Evolutionary conservation across 2,888 invertebrate species (phyloP), one percentile per base, ranked within the genome.

Genomic region (Phanerotoma sp.): DNA sequence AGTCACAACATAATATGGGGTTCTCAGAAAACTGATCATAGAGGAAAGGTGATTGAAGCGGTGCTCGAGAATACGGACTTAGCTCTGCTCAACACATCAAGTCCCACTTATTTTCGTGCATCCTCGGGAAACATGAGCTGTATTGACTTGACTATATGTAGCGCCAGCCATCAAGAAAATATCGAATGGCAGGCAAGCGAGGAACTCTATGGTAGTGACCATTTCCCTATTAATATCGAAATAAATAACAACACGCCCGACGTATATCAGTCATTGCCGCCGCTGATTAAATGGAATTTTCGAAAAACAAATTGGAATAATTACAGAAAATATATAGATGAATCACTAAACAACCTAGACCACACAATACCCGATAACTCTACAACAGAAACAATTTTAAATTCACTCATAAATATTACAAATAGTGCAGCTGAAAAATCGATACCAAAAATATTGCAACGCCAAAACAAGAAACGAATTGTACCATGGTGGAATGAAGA

Each of bases 401-500:
- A 38, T 18, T 18, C 7, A 13, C 9, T 44, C 9, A 22, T 18
- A 9, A 13, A 28, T 3, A 10, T 18, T 3, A 38, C 18, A 10
- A 1, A 18, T 18, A 18, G 7, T 13, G 44, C 44, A 28, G 44
- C 44, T n/a, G 28, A 44, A 5, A 10, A n/a, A 3, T 21, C 10
- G 11, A 42, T 44, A 9, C 44, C 28, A 1, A 6, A 44, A 22
- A 33, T 6, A 16, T 4, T 11, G 11, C 5, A 7, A 9, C 11
- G 25, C 9, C 5, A 42, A 20, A 18, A 41, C 15, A 41, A 25
- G 10, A 18, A 41, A 38, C 13, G 18, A n/a, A n/a, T 13, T 4
- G 53, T 53, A 5, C 56, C 53, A 16, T 61, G 62, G 54, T 62
- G 61, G 58, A 58, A 58, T 35, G 37, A 53, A 38, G 50, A 54